Evolutionary conservation across 2,888 invertebrate species (phyloP).

Genomic region (Parnassius orleans): DNA sequence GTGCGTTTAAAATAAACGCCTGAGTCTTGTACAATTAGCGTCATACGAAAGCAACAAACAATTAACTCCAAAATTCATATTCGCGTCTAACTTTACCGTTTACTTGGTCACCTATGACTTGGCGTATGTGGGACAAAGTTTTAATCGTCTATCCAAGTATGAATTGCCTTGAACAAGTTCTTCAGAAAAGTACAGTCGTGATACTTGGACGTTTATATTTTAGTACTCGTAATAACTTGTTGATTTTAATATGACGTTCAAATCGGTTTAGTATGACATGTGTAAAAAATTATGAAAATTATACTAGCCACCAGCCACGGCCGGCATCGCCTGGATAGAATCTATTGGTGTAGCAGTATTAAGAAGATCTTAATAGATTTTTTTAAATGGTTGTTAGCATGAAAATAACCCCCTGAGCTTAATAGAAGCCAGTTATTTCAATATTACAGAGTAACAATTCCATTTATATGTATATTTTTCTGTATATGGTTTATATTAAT

Average conservation of each 20-base stretch:
- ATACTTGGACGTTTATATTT: conserved; percentile 9
- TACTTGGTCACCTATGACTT: conserved; percentile 12
- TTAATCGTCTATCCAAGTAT: conserved; percentile 9
- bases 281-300: background rate
- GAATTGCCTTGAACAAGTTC: conserved; percentile 9
- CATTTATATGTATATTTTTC: too few relatives aligned
- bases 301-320: too few relatives aligned
- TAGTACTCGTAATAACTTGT: background rate
- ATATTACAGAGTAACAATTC: too few relatives aligned
- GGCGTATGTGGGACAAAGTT: conserved; percentile 13
- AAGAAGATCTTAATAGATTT: too few relatives aligned
- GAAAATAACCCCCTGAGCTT: too few relatives aligned
- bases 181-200: conserved; percentile 11
- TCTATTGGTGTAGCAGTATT: too few relatives aligned
- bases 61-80: conserved; percentile 10
- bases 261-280: conserved; percentile 14
- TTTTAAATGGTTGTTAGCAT: too few relatives aligned
- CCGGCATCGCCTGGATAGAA: too few relatives aligned
- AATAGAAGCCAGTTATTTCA: too few relatives aligned
- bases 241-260: conserved; percentile 12
- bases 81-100: conserved; percentile 11
- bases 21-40: conserved; percentile 1
- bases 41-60: conserved; percentile 1
- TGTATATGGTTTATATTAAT: too few relatives aligned
- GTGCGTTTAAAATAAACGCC: background rate